Evolutionary conservation across 2,888 invertebrate species (phyloP).

Genomic region (Celastrina argiolus): DNA sequence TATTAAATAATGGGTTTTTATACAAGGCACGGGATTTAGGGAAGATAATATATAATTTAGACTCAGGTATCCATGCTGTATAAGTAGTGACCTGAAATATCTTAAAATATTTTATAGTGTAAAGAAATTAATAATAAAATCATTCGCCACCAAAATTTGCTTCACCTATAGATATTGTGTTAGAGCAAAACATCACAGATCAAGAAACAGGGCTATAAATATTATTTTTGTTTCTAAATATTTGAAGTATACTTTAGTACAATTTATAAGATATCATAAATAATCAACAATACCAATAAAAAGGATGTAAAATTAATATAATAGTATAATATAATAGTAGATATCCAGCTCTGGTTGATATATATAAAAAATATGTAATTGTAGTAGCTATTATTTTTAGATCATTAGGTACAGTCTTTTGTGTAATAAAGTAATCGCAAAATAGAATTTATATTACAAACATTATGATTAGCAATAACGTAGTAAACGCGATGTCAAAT

Average conservation of each 20-base stretch:
- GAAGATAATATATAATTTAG: constrained; percentile 24
- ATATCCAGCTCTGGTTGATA: no score
- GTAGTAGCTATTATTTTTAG: background rate
- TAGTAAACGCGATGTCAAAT: constrained; percentile 12
- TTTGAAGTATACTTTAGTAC: no score
- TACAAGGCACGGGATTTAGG: constrained; percentile 30
- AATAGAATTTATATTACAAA: background rate
- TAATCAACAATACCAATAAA: no score
- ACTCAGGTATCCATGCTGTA: background rate
- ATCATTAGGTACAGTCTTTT: background rate
- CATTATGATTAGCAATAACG: constrained; percentile 22
- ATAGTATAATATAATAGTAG: background rate
- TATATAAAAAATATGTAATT: no score
- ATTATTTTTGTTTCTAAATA: no score
- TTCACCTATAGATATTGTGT: background rate
- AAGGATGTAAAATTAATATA: no score
- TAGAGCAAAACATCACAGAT: background rate
- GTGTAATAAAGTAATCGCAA: background rate
- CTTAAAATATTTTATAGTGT: background rate
- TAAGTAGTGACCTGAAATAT: background rate
- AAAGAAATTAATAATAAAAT: background rate
- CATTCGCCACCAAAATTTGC: background rate
- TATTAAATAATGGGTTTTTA: background rate
- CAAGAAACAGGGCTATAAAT: background rate
- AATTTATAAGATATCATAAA: no score